Conservation (phyloP, 2,113 vertebrate species). For the Trinectes maculatus region DNA sequence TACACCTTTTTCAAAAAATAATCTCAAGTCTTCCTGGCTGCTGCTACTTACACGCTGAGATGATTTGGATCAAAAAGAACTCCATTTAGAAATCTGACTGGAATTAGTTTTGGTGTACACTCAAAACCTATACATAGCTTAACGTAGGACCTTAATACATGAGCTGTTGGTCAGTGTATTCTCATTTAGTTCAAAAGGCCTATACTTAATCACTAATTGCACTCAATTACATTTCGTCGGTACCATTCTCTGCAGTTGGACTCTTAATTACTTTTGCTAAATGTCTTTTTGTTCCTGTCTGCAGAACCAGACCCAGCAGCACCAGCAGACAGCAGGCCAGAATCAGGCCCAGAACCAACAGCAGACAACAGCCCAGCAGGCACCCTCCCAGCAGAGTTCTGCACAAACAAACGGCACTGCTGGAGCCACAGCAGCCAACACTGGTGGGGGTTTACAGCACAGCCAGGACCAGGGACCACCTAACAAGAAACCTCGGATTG, state of each 20-base stretch:
- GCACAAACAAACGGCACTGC: conserved; percentile 91
- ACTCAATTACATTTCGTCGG: not conserved
- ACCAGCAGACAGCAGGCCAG: conserved; percentile 88
- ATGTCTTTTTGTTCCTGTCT: not conserved
- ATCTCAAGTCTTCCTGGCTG: too few species aligned
- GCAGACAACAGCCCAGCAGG: conserved; percentile 79
- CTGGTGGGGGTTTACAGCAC: conserved; percentile 86
- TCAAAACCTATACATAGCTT: too few species aligned
- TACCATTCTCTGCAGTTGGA: not conserved
- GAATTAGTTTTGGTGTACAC: too few species aligned
- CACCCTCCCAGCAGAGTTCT: conserved; percentile 86
- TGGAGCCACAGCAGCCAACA: conserved; percentile 49
- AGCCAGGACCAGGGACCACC: conserved; percentile 92
- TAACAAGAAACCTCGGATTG: conserved; percentile 94
- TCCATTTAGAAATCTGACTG: too few species aligned
- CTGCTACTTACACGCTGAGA: too few species aligned
- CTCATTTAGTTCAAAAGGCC: too few species aligned
- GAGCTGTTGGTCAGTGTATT: too few species aligned
- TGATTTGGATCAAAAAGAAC: too few species aligned
- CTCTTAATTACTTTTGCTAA: not conserved
- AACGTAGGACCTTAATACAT: too few species aligned
- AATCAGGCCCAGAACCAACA: conserved; percentile 85
- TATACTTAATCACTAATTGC: too few species aligned
- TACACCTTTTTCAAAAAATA: too few species aligned
- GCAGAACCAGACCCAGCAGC: conserved; percentile 93